A percentile compares a stretch with the other conserved stretches of the same genome.
Evolutionary conservation across 35 echinoderm and acorn worm species (phyloP).

Genomic region (Strongylocentrotus purpuratus): DNA sequence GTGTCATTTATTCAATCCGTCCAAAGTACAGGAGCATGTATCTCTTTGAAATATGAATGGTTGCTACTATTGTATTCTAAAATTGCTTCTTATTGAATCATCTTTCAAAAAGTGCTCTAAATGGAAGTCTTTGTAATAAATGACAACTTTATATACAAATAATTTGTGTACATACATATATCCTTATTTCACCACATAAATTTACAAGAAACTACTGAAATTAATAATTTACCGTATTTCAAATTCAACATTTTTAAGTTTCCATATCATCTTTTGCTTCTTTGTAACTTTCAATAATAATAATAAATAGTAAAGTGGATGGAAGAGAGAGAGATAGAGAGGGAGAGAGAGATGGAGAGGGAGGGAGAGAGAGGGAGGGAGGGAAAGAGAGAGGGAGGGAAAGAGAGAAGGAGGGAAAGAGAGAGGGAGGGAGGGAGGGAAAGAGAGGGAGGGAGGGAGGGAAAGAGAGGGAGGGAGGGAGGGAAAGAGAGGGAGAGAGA

Average conservation of each 20-base stretch:
- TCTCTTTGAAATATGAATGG: not conserved
- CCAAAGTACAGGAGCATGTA: not conserved
- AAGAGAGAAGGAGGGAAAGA: not conserved
- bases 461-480: not conserved
- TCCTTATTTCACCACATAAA: not conserved
- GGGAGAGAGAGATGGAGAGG: too few relatives aligned
- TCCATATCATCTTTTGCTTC: too few relatives aligned
- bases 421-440: not conserved
- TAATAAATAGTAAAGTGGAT: not conserved
- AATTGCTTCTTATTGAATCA: not conserved
- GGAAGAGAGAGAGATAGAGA: not conserved
- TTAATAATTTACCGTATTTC: not conserved
- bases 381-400: not conserved
- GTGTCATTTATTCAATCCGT: not conserved
- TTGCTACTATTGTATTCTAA: not conserved
- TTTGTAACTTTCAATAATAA: not conserved
- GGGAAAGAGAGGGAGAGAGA: too few relatives aligned
- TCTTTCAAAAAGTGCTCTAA: not conserved
- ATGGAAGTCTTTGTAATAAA: not conserved
- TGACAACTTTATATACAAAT: not conserved
- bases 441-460: not conserved
- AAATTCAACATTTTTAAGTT: too few relatives aligned
- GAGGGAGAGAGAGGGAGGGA: not conserved
- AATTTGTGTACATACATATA: not conserved
- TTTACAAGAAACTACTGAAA: not conserved